phyloP scores from a whole-genome alignment of 2,797 vertebrate genomes.

The Micropoecilia bifurca region DNA sequence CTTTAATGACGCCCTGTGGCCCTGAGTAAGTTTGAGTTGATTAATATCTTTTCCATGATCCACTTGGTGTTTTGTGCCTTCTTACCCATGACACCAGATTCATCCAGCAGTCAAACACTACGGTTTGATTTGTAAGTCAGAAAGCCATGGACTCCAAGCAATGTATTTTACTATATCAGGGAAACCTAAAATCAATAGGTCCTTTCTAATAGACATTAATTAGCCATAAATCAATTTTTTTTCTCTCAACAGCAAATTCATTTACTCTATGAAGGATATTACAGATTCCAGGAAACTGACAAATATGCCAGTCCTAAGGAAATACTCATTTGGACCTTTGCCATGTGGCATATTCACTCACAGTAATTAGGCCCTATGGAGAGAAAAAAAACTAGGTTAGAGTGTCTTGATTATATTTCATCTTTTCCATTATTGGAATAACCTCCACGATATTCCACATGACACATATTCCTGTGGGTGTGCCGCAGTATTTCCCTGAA shows the following conservation, averaged over 20 bases:
- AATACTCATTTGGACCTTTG: slow-evolving; percentile 37
- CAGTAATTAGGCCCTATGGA: slow-evolving; percentile 53
- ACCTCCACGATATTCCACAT: slow-evolving; percentile 50
- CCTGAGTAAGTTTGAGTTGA: background rate
- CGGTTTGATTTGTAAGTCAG: background rate
- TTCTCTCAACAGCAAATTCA: background rate
- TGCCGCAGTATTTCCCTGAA: slow-evolving; percentile 11
- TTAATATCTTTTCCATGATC: background rate
- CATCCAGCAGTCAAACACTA: background rate
- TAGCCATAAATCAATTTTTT: background rate
- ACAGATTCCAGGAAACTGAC: slow-evolving; percentile 23
- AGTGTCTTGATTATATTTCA: slow-evolving; percentile 62
- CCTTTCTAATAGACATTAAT: background rate
- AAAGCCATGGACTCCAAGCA: background rate
- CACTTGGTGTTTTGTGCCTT: background rate
- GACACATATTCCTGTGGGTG: slow-evolving; percentile 40
- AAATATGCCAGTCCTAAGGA: slow-evolving; percentile 19
- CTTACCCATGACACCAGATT: background rate
- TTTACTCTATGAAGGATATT: slow-evolving; percentile 3
- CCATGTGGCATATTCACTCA: slow-evolving; percentile 36
- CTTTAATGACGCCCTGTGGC: background rate
- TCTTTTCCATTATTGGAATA: slow-evolving; percentile 59
- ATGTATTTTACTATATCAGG: background rate
- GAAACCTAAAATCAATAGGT: background rate
- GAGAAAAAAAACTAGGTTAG: slow-evolving; percentile 54